A percentile compares a stretch with the other conserved stretches of the same genome.
phyloP scores from a whole-genome alignment of 1,140 invertebrate species.

The Parapsyche elsis region DNA sequence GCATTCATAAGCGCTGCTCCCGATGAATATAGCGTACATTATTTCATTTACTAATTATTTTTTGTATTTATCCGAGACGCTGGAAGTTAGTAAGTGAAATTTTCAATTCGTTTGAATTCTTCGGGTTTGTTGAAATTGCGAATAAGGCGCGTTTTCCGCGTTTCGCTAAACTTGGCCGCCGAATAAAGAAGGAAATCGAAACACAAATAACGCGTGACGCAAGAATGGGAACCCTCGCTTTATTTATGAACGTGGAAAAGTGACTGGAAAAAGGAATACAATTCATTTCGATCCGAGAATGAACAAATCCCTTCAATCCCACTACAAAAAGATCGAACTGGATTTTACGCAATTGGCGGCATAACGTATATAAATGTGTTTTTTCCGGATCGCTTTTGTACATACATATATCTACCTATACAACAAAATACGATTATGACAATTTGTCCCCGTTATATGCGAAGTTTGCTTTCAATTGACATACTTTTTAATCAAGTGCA shows the following conservation, averaged over 20 bases:
- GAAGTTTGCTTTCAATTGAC: no score
- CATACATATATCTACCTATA: background rate
- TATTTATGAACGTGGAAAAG: conserved; percentile 2
- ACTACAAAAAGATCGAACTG: conserved; percentile 20
- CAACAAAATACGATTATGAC: no score
- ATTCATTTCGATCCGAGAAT: conserved; percentile 30
- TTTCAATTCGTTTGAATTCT: background rate
- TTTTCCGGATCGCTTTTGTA: background rate
- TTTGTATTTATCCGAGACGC: no score
- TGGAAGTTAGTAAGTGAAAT: background rate
- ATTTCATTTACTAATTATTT: no score
- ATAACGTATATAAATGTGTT: background rate
- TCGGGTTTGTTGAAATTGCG: background rate
- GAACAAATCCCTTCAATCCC: conserved; percentile 31
- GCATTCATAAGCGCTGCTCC: conserved; percentile 1
- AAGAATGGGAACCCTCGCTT: conserved; percentile 27
- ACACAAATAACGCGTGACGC: conserved; percentile 23
- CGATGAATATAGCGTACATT: background rate
- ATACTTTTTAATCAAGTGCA: background rate
- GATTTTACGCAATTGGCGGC: conserved; percentile 7
- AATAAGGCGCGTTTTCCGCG: background rate
- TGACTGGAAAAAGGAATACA: conserved; percentile 4
- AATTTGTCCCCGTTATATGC: no score
- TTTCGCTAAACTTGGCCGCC: background rate
- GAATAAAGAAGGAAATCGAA: conserved; percentile 24